phyloP scores from a whole-genome alignment of 1,140 invertebrate species.

The Lycorma delicatula region DNA sequence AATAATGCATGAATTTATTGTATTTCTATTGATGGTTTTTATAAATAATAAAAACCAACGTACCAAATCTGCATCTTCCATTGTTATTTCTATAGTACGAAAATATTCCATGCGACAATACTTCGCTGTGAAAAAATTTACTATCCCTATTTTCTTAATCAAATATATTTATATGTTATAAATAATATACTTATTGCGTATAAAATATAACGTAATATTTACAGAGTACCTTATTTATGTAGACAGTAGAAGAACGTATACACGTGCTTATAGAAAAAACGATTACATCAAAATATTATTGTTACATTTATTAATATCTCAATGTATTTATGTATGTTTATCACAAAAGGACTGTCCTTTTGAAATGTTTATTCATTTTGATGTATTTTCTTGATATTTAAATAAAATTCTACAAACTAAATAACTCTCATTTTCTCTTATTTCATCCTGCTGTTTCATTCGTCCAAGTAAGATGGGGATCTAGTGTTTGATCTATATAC shows the following conservation, averaged over 20 bases:
- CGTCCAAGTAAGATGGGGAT: no score
- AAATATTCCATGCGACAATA: background rate
- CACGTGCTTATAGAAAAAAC: background rate
- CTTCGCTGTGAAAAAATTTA: constrained; percentile 1
- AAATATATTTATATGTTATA: background rate
- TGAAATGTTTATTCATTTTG: background rate
- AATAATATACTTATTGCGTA: background rate
- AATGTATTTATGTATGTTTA: background rate
- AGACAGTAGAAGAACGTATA: background rate
- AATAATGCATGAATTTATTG: constrained; percentile 5
- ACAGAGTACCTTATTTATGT: background rate
- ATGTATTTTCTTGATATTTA: background rate
- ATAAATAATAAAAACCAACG: background rate
- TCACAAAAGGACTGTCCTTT: constrained; percentile 3
- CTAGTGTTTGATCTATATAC: no score
- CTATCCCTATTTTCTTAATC: background rate
- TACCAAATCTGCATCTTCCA: background rate
- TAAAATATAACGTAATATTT: background rate
- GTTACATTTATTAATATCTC: background rate
- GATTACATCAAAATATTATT: background rate
- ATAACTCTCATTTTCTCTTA: no score
- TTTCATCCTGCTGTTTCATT: no score
- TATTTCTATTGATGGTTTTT: background rate
- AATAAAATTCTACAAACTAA: no score
- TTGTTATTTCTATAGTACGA: background rate